Conservation (phyloP, 2,113 vertebrate species). For the Sander vitreus region DNA sequence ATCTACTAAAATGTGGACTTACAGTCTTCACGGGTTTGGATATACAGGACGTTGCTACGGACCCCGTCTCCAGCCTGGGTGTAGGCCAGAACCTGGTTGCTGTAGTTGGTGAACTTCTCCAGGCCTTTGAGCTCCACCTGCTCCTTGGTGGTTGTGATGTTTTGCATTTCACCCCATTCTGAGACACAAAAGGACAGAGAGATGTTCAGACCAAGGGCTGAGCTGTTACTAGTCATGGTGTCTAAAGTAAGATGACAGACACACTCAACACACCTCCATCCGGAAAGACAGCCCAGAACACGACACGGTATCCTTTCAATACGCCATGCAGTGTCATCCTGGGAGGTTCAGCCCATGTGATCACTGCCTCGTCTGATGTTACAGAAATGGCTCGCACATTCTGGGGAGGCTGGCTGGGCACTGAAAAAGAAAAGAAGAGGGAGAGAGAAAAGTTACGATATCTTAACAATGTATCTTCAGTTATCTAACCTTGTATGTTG, state of each 20-base stretch:
- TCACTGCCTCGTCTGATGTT: constrained; percentile 95
- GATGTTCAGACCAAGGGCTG: constrained; percentile 1
- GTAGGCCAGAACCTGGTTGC: constrained; percentile 96
- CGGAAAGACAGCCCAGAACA: constrained; percentile 92
- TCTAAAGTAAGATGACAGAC: background rate
- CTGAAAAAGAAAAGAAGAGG: constrained; percentile 75
- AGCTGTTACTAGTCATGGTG: background rate
- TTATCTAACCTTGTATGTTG: background rate
- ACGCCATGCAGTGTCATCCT: constrained; percentile 96
- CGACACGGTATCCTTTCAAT: constrained; percentile 95
- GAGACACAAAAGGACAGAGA: constrained; percentile 1
- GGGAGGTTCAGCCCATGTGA: constrained; percentile 96
- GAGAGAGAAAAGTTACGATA: constrained; percentile 33
- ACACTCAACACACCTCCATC: constrained; percentile 74
- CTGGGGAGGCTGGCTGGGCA: constrained; percentile 97
- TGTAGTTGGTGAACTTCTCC: constrained; percentile 99
- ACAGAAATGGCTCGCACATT: constrained; percentile 96
- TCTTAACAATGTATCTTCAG: background rate
- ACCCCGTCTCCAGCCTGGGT: constrained; percentile 96
- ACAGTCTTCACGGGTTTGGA: constrained; percentile 97
- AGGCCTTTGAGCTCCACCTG: constrained; percentile 94
- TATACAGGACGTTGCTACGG: constrained; percentile 92
- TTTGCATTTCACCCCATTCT: constrained; percentile 95
- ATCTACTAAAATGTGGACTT: constrained; percentile 67
- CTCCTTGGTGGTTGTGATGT: constrained; percentile 94